Percentiles rank a stretch among this genome's conserved stretches.
These are phyloP conservation scores for Hydrolagus colliei DNA, from an alignment of 2,797 vertebrate genomes.

Conservation along the genomic window DNA sequence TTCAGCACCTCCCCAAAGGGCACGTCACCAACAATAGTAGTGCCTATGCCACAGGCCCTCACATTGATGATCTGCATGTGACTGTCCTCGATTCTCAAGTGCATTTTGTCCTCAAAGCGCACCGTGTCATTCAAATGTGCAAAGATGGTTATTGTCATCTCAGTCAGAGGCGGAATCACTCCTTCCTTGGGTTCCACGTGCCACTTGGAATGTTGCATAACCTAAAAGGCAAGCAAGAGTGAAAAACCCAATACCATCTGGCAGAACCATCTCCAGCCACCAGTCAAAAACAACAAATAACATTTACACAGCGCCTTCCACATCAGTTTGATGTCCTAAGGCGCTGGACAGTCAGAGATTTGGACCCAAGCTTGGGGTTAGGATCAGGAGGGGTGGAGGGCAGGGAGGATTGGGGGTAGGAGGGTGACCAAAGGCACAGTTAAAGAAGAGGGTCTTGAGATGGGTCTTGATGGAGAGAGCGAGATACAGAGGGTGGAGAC, in stretches of 20 bases:
- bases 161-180: conserved; percentile 51
- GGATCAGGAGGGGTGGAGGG: no score
- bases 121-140: conserved; percentile 66
- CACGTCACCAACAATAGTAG: conserved; percentile 67
- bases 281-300: no score
- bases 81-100: conserved; percentile 58
- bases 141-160: conserved; percentile 56
- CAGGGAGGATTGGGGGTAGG: no score
- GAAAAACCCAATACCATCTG: not conserved
- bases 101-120: conserved; percentile 57
- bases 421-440: no score
- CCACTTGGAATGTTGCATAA: conserved; percentile 50
- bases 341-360: no score
- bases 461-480: no score
- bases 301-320: no score
- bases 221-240: conserved; percentile 51
- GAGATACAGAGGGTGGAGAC: no score
- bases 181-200: conserved; percentile 64
- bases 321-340: no score
- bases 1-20: conserved; percentile 65
- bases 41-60: conserved; percentile 64
- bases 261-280: no score
- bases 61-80: conserved; percentile 50
- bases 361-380: no score
- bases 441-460: no score